phyloP scores from a whole-genome alignment of 2,888 invertebrate genomes.

The Cantharis nigra region DNA sequence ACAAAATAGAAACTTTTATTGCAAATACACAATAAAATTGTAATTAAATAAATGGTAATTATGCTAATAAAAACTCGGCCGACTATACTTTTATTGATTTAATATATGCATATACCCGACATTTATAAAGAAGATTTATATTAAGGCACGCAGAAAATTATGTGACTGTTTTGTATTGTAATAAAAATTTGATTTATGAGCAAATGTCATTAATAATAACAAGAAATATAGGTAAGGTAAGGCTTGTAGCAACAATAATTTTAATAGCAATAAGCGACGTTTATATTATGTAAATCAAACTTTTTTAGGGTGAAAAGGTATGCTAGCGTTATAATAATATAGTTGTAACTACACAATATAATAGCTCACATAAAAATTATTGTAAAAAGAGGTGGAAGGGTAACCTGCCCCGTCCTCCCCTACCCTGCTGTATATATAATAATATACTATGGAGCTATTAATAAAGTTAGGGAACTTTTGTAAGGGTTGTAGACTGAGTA shows the following conservation, averaged over 20 bases:
- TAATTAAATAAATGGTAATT: not conserved
- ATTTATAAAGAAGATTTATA: not conserved
- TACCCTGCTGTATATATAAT: no score
- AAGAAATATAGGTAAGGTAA: not conserved
- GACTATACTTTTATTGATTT: not conserved
- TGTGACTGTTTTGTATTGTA: not conserved
- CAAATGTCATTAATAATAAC: not conserved
- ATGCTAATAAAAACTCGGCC: not conserved
- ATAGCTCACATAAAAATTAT: no score
- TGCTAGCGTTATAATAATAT: no score
- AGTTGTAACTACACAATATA: no score
- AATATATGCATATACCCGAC: not conserved
- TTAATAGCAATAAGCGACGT: not conserved
- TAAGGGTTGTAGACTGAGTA: no score
- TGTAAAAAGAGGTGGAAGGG: no score
- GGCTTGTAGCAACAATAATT: not conserved
- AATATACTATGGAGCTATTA: no score
- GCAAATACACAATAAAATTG: not conserved
- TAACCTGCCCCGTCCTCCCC: no score
- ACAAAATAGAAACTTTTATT: not conserved
- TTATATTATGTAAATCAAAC: not conserved
- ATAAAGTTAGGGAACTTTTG: no score
- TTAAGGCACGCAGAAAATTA: not conserved
- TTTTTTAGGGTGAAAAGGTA: not conserved
- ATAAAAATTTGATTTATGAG: not conserved